Evolutionary conservation across 1,140 invertebrate genomes (phyloP).

Genomic region (Drosophila pandora): DNA sequence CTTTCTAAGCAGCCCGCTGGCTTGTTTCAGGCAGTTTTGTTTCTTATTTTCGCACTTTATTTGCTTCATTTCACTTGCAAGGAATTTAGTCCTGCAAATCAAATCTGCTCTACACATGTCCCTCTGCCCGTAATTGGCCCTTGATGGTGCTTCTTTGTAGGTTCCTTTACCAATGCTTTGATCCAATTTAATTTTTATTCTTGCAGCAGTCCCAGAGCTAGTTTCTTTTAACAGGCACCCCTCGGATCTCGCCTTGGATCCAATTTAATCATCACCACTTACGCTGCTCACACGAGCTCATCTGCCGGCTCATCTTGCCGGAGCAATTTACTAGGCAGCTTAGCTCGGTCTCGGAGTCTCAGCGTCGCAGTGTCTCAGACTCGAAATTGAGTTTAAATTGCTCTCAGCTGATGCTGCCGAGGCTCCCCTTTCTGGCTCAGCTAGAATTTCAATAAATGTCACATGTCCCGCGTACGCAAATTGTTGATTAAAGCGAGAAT

Average conservation of each 20-base stretch:
- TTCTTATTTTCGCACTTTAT: background rate
- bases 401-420: slow-evolving; percentile 37
- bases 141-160: background rate
- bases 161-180: background rate
- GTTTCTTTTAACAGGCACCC: slow-evolving; percentile 2
- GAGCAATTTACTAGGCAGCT: slow-evolving; percentile 34
- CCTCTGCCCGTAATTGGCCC: background rate
- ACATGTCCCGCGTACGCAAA: slow-evolving; percentile 63
- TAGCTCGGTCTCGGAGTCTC: background rate
- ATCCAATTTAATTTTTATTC: slow-evolving; percentile 34
- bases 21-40: background rate
- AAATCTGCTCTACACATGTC: background rate
- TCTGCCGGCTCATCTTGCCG: slow-evolving; percentile 39
- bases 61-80: background rate
- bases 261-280: slow-evolving; percentile 44
- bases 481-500: slow-evolving; percentile 71
- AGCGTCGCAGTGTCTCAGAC: slow-evolving; percentile 21
- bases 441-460: slow-evolving; percentile 77
- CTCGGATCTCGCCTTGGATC: slow-evolving; percentile 10
- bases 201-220: slow-evolving; percentile 17
- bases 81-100: background rate
- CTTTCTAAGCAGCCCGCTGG: background rate
- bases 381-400: slow-evolving; percentile 55
- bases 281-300: slow-evolving; percentile 35
- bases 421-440: slow-evolving; percentile 17